These are phyloP conservation scores for Digitonthophagus gazella DNA, from an alignment of 2,888 invertebrate genomes.

Conservation along the genomic window DNA sequence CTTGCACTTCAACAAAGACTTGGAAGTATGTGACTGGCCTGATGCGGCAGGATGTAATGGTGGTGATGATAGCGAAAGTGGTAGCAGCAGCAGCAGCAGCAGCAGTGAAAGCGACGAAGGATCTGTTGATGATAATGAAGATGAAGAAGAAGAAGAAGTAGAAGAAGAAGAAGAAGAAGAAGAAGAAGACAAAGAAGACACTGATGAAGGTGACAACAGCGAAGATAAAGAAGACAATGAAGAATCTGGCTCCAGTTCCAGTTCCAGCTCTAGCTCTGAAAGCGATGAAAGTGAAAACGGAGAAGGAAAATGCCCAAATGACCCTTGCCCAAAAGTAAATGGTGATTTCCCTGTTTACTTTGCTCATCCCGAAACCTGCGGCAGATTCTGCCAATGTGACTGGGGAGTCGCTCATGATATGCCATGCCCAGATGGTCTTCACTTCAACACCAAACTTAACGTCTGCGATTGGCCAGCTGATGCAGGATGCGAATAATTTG, in stretches of 20 bases:
- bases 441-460: neutral
- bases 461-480: too few relatives aligned
- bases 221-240: neutral
- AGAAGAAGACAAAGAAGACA: too few relatives aligned
- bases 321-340: neutral
- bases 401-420: conserved; percentile 11
- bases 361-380: neutral
- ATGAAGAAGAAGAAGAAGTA: neutral
- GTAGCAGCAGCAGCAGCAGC: neutral
- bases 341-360: neutral
- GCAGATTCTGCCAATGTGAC: conserved; percentile 11
- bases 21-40: neutral
- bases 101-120: neutral
- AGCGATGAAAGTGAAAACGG: neutral
- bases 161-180: too few relatives aligned
- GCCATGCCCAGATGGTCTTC: conserved; percentile 12
- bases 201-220: too few relatives aligned
- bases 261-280: neutral
- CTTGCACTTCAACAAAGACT: neutral
- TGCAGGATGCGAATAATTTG: too few relatives aligned
- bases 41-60: neutral
- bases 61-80: neutral
- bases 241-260: too few relatives aligned
- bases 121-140: neutral
- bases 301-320: neutral